Evolutionary conservation across 2,888 invertebrate species (phyloP), one percentile per base, ranked within the genome.

Genomic region (Drosophila anomalata): DNA sequence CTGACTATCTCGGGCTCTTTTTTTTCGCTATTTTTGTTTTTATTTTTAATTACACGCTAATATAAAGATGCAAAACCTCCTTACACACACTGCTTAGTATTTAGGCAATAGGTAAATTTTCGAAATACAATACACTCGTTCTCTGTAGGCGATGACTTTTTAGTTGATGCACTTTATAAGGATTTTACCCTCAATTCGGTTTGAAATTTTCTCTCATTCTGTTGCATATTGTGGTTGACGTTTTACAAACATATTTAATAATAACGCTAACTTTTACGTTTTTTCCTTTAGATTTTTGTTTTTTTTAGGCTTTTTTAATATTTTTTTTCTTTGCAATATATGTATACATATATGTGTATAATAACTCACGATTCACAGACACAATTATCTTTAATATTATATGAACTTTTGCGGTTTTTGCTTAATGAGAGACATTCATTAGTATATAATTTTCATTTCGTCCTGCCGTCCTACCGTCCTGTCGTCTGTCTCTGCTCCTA

Each of bases 21-120:
- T 53, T 53, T 61, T 53, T 61, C 58, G 57, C 65, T 42, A 71
- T 67, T 69, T 56, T 58, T 53, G 59, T 79, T 50, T 46, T 55
- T 67, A 72, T 52, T 46, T 70, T 75, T 71, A 69, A 68, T 78
- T 86, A 81, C 77, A 80, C 76, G 74, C 78, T 82, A 82, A 87
- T 80, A 87, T 87, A 88, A 85, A 85, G 88, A 85, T 85, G 84
- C 84, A 85, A 85, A 84, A 85, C 78, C 69, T 82, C 83, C 78
- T 70, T 75, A 76, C 76, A 77, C 82, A 81, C 82, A 81, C 87
- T 75, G 69, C 78, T 84, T 84, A 77, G 75, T 74, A 75, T 74
- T 75, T 84, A 81, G 79, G 70, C 72, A 76, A 70, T 84, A 75
- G 76, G 70, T 75, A 54, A 67, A 57, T 70, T 66, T 62, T 42